Evolutionary conservation across 2,888 invertebrate species (phyloP), one percentile per base, ranked within the genome.

Genomic region (Quadroppia sp.): DNA sequence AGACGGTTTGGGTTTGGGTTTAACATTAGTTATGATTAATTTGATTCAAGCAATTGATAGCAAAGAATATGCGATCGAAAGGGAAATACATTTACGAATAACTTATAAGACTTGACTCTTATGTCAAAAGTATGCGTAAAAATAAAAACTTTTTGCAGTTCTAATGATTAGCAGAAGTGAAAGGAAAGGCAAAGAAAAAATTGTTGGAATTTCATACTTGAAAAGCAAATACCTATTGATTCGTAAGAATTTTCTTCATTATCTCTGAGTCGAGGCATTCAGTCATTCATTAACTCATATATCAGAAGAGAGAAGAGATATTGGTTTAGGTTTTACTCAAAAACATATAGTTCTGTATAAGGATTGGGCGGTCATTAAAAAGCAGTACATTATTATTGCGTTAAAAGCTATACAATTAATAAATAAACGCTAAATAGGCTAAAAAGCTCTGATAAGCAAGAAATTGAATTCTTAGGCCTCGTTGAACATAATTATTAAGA

Each of bases 201-300:
- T 53, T 25, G 53, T 53, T 53, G 53, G 53, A 53, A 53, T 53
- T 53, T 53, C 53, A 53, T 53, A 25, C 53, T 61, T n/a, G 28
- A 4, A 32, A 30, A 30, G 32, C 20, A 61, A 23, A 61, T 61
- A 40, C 15, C 40, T 36, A 67, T 67, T 67, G 67, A 67, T 32
- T 67, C n/a, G 23, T 40, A 67, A 67, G 67, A 67, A 67, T 67
- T 67, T 40, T 30, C 20, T 40, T 67, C 67, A 67, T 67, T 67
- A 67, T 42, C 42, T 67, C 53, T n/a, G 25, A 53, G 67, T 42
- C 25, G 40, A 67, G 42, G 67, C 67, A 67, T 67, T 67, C 67
- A 64, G 13, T 36, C 56, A 61, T 32, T 61, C 59, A 61, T 61
- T 61, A 61, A 61, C 59, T 61, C 15, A 15, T 30, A 32, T 61